Conservation (phyloP, 2,888 invertebrate species). For the Mellilla xanthometata region DNA sequence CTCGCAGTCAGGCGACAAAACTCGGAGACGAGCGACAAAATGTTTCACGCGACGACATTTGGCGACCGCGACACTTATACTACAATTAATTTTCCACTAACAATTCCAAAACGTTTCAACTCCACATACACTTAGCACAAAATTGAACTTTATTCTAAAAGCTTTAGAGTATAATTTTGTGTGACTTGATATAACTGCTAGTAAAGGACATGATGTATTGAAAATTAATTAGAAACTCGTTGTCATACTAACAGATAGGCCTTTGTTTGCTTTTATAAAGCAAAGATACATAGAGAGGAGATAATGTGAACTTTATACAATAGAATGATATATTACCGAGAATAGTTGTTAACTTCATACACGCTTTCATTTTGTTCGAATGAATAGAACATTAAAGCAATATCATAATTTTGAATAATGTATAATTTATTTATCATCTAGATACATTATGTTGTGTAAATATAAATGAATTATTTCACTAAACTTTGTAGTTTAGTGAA, state of each 20-base stretch:
- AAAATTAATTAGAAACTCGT: constrained; percentile 42
- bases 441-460: too few species aligned
- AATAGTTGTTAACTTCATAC: too few species aligned
- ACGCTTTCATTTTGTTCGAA: too few species aligned
- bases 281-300: neutral
- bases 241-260: constrained; percentile 32
- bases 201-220: constrained; percentile 36
- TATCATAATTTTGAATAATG: too few species aligned
- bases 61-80: constrained; percentile 42
- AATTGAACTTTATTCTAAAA: constrained; percentile 27
- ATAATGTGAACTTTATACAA: neutral
- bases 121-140: constrained; percentile 17
- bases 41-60: constrained; percentile 43
- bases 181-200: constrained; percentile 11
- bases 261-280: constrained; percentile 28
- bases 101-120: constrained; percentile 2
- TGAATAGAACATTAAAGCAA: too few species aligned
- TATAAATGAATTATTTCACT: too few species aligned
- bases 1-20: constrained; percentile 13
- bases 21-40: constrained; percentile 42
- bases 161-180: neutral
- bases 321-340: too few species aligned
- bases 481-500: too few species aligned
- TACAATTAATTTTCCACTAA: constrained; percentile 41
- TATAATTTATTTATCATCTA: too few species aligned